Evolutionary conservation across 2,113 vertebrate species (phyloP).

Genomic region (Larimichthys polyactis): DNA sequence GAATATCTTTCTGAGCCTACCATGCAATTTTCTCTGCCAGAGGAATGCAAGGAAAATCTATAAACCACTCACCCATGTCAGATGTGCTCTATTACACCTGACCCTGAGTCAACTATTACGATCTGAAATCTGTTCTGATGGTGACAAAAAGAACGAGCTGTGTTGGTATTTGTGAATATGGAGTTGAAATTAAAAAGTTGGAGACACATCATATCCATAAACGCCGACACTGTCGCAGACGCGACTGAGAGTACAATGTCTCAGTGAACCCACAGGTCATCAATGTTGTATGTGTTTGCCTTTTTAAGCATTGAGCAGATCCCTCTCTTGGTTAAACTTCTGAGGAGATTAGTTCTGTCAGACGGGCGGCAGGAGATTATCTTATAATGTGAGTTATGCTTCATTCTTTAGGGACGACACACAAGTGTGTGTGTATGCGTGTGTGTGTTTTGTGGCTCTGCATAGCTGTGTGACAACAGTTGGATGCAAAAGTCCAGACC

Average conservation of each 20-base stretch:
- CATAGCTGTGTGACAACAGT: background rate
- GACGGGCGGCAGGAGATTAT: constrained; percentile 30
- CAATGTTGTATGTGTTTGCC: constrained; percentile 70
- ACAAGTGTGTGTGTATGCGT: constrained; percentile 17
- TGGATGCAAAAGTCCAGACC: constrained; percentile 8
- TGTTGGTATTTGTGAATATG: background rate
- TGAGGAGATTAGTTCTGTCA: constrained; percentile 64
- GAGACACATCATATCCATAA: background rate
- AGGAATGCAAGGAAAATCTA: constrained; percentile 44
- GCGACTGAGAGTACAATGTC: background rate
- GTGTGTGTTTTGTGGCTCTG: background rate
- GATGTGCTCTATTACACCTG: constrained; percentile 30
- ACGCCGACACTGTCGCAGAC: constrained; percentile 15
- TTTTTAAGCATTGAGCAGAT: constrained; percentile 72
- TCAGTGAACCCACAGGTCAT: constrained; percentile 56
- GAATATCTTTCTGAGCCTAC: constrained; percentile 8
- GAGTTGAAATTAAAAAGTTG: background rate
- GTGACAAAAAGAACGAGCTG: background rate
- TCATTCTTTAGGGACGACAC: constrained; percentile 69
- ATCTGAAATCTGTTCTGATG: constrained; percentile 16
- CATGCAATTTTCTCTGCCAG: constrained; percentile 31
- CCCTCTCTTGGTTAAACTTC: constrained; percentile 37
- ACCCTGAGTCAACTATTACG: background rate
- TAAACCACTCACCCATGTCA: constrained; percentile 22
- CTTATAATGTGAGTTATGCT: constrained; percentile 51